A percentile compares a stretch with the other conserved stretches of the same genome.
Conservation (phyloP, 2,113 vertebrate species). For the Ochotona curzoniae region DNA sequence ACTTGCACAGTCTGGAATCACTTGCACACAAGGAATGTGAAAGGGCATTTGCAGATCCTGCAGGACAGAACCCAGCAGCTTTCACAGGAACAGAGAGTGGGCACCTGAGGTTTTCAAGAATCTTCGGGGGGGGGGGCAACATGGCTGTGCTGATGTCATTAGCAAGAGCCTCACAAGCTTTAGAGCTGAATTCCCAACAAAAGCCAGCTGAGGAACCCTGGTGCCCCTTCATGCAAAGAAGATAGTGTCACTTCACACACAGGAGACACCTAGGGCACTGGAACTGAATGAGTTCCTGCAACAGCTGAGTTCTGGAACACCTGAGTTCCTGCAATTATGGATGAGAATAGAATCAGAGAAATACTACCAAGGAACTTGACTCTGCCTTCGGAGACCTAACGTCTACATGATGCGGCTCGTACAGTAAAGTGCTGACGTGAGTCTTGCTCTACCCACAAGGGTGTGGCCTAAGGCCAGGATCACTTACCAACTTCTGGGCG, state of each 20-base stretch:
- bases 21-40: not conserved
- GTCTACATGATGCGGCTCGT: not conserved
- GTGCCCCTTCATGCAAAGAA: not conserved
- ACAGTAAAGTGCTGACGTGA: not conserved
- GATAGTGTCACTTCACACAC: not conserved
- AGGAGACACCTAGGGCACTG: not conserved
- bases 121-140: not conserved
- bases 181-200: not conserved
- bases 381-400: not conserved
- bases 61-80: not conserved
- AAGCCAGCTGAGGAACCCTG: not conserved
- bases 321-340: not conserved
- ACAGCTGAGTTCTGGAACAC: not conserved
- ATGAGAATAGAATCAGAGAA: not conserved
- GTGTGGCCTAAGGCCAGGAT: not conserved
- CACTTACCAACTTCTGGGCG: conserved; percentile 78
- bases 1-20: not conserved
- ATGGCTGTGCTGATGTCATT: accelerated
- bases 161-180: not conserved
- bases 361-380: not conserved
- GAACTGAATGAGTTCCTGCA: not conserved
- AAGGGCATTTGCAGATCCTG: not conserved
- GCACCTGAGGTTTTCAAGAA: not conserved
- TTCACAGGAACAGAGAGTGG: not conserved
- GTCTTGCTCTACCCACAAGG: not conserved